phyloP scores from a whole-genome alignment of 2,113 vertebrate species.

The Crotalus viridis region DNA sequence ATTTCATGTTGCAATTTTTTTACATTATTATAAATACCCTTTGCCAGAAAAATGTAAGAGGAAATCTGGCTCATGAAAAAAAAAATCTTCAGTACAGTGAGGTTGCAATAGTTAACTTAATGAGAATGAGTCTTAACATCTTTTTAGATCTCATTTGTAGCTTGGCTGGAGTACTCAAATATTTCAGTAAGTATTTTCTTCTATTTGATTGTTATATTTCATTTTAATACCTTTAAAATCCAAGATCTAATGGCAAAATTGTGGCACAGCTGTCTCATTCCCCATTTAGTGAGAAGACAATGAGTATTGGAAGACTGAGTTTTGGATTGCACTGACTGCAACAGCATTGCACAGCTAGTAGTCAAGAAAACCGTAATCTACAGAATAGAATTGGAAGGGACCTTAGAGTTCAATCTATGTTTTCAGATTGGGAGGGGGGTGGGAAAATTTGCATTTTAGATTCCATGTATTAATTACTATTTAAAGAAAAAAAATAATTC shows the following conservation, averaged over 20 bases:
- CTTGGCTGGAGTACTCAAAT: constrained; percentile 41
- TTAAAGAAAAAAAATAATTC: background rate
- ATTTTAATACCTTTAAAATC: constrained; percentile 38
- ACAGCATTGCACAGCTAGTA: constrained; percentile 3
- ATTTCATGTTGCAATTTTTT: background rate
- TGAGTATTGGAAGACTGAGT: background rate
- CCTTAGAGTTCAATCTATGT: no score
- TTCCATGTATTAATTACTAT: background rate
- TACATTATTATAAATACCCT: background rate
- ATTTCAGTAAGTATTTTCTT: background rate
- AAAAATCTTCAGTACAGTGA: background rate
- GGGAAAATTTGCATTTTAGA: background rate
- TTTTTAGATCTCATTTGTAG: constrained; percentile 5
- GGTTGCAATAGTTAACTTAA: background rate
- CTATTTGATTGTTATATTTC: constrained; percentile 33
- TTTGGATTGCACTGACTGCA: background rate
- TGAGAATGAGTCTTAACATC: no score
- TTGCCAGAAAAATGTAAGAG: background rate
- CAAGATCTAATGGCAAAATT: constrained; percentile 24
- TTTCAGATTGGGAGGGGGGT: no score
- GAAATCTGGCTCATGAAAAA: background rate
- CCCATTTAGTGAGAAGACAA: background rate
- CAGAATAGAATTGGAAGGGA: no score
- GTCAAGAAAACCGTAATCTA: background rate
- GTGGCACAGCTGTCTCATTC: constrained; percentile 23